phyloP scores from a whole-genome alignment of 2,797 vertebrate genomes.

The Sebastolobus altivelis region DNA sequence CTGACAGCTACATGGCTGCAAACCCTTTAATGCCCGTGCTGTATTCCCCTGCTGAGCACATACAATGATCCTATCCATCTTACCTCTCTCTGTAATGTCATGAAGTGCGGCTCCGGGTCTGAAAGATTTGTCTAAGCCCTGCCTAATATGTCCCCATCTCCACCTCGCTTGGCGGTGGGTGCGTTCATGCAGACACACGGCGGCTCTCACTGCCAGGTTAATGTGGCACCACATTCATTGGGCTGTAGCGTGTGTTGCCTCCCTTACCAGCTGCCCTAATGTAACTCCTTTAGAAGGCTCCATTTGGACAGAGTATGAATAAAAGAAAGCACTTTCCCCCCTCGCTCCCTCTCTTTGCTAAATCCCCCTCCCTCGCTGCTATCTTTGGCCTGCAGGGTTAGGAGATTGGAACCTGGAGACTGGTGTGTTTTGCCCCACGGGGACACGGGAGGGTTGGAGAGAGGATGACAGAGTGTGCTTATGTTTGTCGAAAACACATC shows the following conservation, averaged over 20 bases:
- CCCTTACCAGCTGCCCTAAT: slow-evolving; percentile 79
- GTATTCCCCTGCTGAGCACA: slow-evolving; percentile 59
- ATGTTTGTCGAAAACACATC: slow-evolving; percentile 29
- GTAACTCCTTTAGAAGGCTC: slow-evolving; percentile 67
- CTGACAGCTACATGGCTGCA: slow-evolving; percentile 46
- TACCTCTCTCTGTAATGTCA: slow-evolving; percentile 54
- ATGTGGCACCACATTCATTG: slow-evolving; percentile 65
- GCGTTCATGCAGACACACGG: slow-evolving; percentile 49
- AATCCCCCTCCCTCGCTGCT: slow-evolving; percentile 48
- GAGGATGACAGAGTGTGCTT: neutral
- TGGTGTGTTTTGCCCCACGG: slow-evolving; percentile 36
- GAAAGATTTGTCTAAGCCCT: slow-evolving; percentile 68
- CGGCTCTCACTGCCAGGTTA: slow-evolving; percentile 58
- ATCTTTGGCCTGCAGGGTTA: slow-evolving; percentile 57
- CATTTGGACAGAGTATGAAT: slow-evolving; percentile 77
- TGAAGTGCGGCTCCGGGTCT: slow-evolving; percentile 48
- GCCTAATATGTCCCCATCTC: slow-evolving; percentile 66
- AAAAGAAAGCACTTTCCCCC: slow-evolving; percentile 68
- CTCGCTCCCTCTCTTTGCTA: slow-evolving; percentile 8
- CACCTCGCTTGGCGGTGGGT: slow-evolving; percentile 39
- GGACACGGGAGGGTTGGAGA: neutral
- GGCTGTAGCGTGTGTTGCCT: slow-evolving; percentile 57
- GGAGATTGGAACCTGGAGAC: slow-evolving; percentile 44
- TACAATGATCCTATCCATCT: slow-evolving; percentile 65
- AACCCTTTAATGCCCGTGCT: slow-evolving; percentile 45